Percentiles rank a stretch among this genome's conserved stretches.
Evolutionary conservation across 2,797 vertebrate genomes (phyloP).

Genomic region (Pseudochromis fuscus): DNA sequence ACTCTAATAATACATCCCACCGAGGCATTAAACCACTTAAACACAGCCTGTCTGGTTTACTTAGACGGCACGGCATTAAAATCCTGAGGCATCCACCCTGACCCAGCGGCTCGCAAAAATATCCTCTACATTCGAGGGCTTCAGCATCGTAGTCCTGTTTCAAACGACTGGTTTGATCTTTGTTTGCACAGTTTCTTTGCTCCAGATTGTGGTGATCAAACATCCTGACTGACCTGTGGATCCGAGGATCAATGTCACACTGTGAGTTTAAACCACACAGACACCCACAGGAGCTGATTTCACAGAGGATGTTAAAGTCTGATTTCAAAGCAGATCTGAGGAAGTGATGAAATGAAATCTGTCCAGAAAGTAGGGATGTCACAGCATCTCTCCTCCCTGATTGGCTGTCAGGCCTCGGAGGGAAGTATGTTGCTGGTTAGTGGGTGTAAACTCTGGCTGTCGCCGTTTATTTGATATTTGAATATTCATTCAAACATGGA

Average conservation of each 20-base stretch:
- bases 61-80: constrained; percentile 53
- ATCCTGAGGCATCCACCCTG: constrained; percentile 43
- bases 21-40: constrained; percentile 79
- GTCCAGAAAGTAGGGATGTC: too few species aligned
- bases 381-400: too few species aligned
- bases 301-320: constrained; percentile 16
- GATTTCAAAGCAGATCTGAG: neutral
- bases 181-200: neutral
- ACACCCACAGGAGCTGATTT: constrained; percentile 37
- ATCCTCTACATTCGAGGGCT: constrained; percentile 22
- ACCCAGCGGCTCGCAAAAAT: constrained; percentile 44
- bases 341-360: constrained; percentile 23
- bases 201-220: constrained; percentile 9
- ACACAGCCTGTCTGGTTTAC: constrained; percentile 71
- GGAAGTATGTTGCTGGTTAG: too few species aligned
- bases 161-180: constrained; percentile 5
- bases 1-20: constrained; percentile 75
- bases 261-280: constrained; percentile 14
- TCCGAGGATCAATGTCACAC: constrained; percentile 27
- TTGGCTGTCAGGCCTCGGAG: too few species aligned
- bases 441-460: too few species aligned
- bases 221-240: constrained; percentile 3
- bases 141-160: constrained; percentile 7
- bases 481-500: too few species aligned
- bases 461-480: too few species aligned